Evolutionary conservation across 1,140 invertebrate species (phyloP).

Genomic region (Schlechtendalia chinensis): DNA sequence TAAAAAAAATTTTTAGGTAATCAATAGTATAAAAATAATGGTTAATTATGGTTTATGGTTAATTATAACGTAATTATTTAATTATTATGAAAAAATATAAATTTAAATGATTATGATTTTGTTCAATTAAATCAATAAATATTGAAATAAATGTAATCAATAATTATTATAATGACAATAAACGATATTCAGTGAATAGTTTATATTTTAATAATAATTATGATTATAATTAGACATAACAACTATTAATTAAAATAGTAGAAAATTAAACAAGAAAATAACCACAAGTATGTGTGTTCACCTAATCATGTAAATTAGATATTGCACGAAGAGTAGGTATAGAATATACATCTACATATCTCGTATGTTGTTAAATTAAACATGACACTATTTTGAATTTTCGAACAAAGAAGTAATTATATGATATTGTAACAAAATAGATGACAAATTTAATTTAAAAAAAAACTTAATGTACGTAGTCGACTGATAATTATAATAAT

Average conservation of each 20-base stretch:
- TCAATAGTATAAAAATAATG: too few species aligned
- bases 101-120: too few species aligned
- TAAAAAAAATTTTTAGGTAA: too few species aligned
- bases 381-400: background rate
- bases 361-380: too few species aligned
- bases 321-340: too few species aligned
- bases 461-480: background rate
- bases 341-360: too few species aligned
- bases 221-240: background rate
- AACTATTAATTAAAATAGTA: background rate
- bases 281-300: too few species aligned
- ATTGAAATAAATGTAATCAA: background rate
- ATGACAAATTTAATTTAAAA: background rate
- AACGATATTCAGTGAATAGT: background rate
- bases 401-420: background rate
- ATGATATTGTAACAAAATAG: background rate
- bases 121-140: too few species aligned
- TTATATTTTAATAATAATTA: background rate
- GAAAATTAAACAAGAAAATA: background rate
- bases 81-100: too few species aligned
- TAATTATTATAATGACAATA: background rate
- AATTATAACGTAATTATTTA: too few species aligned
- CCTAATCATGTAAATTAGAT: too few species aligned
- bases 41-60: too few species aligned
- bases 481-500: background rate